These are phyloP conservation scores for Drosophila seclusa DNA, from an alignment of 2,888 invertebrate genomes.

Conservation along the genomic window DNA sequence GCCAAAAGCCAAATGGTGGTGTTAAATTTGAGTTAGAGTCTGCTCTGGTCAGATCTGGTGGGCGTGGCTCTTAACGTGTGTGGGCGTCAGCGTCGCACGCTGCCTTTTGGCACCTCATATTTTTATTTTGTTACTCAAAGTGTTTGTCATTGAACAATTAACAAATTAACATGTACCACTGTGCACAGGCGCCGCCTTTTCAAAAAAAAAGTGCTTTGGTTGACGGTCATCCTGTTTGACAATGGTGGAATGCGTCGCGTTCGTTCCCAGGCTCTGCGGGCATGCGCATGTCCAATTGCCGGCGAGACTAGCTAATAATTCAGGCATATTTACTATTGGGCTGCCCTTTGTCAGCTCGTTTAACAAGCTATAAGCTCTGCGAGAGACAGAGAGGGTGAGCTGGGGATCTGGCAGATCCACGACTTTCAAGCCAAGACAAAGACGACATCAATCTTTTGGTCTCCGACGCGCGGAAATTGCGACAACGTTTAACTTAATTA, in stretches of 20 bases:
- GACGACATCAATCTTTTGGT: constrained; percentile 74
- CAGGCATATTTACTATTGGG: constrained; percentile 70
- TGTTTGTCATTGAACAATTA: constrained; percentile 70
- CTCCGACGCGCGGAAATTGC: constrained; percentile 74
- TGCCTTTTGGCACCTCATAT: constrained; percentile 62
- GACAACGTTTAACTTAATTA: constrained; percentile 82
- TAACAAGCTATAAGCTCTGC: constrained; percentile 56
- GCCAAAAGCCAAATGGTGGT: constrained; percentile 55
- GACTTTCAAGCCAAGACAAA: constrained; percentile 56
- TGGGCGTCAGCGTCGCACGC: constrained; percentile 49
- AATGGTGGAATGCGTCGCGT: constrained; percentile 35
- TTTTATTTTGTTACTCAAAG: constrained; percentile 5
- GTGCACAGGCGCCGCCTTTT: constrained; percentile 44
- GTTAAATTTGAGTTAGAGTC: constrained; percentile 64
- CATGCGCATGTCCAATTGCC: constrained; percentile 75
- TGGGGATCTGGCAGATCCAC: constrained; percentile 25
- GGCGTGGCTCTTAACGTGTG: constrained; percentile 52
- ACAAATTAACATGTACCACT: constrained; percentile 71
- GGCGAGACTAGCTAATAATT: constrained; percentile 69
- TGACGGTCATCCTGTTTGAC: constrained; percentile 24
- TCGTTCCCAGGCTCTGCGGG: constrained; percentile 66
- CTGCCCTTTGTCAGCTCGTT: constrained; percentile 61
- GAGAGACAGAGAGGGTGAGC: not conserved
- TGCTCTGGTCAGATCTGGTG: constrained; percentile 24
- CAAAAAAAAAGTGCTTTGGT: constrained; percentile 4